These are phyloP conservation scores for Tinea trinotella DNA, from an alignment of 2,888 invertebrate genomes.

Conservation along the genomic window DNA sequence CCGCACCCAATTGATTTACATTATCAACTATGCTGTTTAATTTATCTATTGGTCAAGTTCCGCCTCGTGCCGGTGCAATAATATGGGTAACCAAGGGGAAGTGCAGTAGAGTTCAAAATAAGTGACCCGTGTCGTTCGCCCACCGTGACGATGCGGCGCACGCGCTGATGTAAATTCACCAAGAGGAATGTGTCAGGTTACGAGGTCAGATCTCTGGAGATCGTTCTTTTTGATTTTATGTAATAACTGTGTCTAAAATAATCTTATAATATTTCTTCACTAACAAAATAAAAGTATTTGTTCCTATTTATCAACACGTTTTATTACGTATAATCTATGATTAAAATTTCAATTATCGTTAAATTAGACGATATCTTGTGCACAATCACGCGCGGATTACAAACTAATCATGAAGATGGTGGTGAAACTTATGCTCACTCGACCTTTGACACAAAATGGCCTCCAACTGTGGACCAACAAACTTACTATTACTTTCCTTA, in stretches of 20 bases:
- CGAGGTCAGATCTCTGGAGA: slow-evolving; percentile 15
- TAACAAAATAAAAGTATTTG: too few relatives aligned
- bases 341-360: slow-evolving; percentile 34
- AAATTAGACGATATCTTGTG: slow-evolving; percentile 30
- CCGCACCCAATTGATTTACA: background rate
- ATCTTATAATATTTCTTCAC: background rate
- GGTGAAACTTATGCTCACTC: slow-evolving; percentile 51
- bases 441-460: slow-evolving; percentile 66
- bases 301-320: slow-evolving; percentile 11
- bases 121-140: slow-evolving; percentile 15
- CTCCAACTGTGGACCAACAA: slow-evolving; percentile 25
- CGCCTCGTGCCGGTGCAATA: background rate
- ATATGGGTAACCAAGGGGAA: slow-evolving; percentile 16
- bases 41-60: background rate
- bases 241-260: slow-evolving; percentile 1
- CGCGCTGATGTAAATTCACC: slow-evolving; percentile 11
- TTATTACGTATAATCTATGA: slow-evolving; percentile 13
- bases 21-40: background rate
- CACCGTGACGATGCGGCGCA: slow-evolving; percentile 18
- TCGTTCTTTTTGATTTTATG: slow-evolving; percentile 9
- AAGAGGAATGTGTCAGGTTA: slow-evolving; percentile 17
- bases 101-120: slow-evolving; percentile 14
- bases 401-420: slow-evolving; percentile 41
- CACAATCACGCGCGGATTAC: slow-evolving; percentile 30
- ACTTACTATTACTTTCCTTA: slow-evolving; percentile 57